phyloP scores from a whole-genome alignment of 2,888 invertebrate genomes.

The Lasioglossum oenotherae region DNA sequence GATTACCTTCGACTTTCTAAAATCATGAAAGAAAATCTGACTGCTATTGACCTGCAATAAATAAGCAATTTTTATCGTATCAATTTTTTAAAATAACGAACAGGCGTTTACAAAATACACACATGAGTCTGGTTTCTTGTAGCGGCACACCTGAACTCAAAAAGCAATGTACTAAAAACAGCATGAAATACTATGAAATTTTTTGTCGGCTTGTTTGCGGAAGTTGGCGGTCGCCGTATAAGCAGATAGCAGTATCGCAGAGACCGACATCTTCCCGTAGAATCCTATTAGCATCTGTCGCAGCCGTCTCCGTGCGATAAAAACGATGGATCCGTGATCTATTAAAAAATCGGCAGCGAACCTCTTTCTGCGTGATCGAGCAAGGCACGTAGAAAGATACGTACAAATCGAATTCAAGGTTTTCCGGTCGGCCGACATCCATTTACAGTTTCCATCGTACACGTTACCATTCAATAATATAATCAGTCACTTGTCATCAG shows the following conservation, averaged over 20 bases:
- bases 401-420: conserved; percentile 19
- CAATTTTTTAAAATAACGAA: neutral
- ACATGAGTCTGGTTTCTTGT: too few species aligned
- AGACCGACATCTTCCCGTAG: neutral
- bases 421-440: neutral
- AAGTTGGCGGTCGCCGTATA: neutral
- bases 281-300: conserved; percentile 7
- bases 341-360: neutral
- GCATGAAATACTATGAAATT: neutral
- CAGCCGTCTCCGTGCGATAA: neutral
- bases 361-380: neutral
- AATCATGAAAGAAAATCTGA: too few species aligned
- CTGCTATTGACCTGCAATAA: too few species aligned
- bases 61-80: too few species aligned
- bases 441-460: neutral
- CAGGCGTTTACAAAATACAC: too few species aligned
- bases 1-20: too few species aligned
- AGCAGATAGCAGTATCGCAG: neutral
- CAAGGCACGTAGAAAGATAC: neutral
- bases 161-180: too few species aligned
- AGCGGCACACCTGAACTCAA: too few species aligned
- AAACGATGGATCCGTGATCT: neutral
- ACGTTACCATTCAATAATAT: conserved; percentile 3
- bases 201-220: neutral
- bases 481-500: conserved; percentile 20